Evolutionary conservation across 2,113 vertebrate species (phyloP).

Genomic region (Mobula hypostoma): DNA sequence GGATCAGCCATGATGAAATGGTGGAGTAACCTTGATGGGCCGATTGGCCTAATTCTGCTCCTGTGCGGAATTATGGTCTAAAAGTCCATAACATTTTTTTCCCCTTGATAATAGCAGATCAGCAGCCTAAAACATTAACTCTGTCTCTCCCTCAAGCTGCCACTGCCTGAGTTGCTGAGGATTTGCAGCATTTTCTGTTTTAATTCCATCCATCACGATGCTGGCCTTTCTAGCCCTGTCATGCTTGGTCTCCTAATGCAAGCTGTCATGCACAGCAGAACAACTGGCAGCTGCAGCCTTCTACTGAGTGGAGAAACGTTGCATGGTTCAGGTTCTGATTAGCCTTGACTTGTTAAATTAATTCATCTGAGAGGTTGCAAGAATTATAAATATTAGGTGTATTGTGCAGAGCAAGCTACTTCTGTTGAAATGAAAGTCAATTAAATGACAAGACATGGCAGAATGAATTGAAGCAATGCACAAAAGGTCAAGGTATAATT

Average conservation of each 20-base stretch:
- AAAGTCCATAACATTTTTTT: no score
- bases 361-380: slow-evolving; percentile 24
- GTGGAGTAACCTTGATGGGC: no score
- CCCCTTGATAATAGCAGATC: no score
- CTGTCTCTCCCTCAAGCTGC: no score
- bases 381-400: slow-evolving; percentile 36
- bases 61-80: no score
- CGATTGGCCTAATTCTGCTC: no score
- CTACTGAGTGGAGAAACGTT: background rate
- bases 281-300: slow-evolving; percentile 19
- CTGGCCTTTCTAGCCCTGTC: background rate
- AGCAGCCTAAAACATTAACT: no score
- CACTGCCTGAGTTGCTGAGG: no score
- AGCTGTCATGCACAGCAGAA: slow-evolving; percentile 1
- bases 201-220: background rate
- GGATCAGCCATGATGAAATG: no score
- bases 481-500: background rate
- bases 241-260: background rate
- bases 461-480: background rate
- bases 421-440: slow-evolving; percentile 32
- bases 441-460: slow-evolving; percentile 35
- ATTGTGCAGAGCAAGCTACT: slow-evolving; percentile 21
- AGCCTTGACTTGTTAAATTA: slow-evolving; percentile 34
- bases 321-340: slow-evolving; percentile 22
- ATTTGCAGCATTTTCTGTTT: background rate